These are phyloP conservation scores for Porites cylindrica DNA, from an alignment of 92 coral and sea anemone genomes.

Conservation along the genomic window DNA sequence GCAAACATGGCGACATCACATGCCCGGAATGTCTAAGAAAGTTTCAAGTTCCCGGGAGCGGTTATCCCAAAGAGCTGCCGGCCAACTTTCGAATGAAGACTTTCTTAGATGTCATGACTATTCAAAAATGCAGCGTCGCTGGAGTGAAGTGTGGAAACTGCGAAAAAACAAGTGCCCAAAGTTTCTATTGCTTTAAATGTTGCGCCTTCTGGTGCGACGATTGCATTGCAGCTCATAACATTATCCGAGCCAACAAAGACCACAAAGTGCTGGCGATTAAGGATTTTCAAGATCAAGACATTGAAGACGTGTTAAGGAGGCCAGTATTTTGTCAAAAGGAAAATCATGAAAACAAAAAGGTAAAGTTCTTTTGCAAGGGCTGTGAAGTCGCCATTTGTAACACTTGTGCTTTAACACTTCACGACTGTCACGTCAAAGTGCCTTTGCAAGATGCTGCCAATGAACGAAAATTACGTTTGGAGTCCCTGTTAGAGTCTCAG, in stretches of 20 bases:
- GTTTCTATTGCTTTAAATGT: no score
- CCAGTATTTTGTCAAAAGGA: conserved; percentile 13
- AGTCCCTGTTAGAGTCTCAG: not conserved
- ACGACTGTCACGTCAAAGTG: not conserved
- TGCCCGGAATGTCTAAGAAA: conserved; percentile 7
- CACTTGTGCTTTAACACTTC: not conserved
- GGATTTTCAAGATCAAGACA: conserved; percentile 25
- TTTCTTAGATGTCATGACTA: not conserved
- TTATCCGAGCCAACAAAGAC: no score
- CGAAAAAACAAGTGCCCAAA: no score
- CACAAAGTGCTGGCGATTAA: not conserved
- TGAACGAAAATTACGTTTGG: not conserved
- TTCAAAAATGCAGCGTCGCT: no score
- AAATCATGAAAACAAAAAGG: not conserved
- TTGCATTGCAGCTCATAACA: no score
- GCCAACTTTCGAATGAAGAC: conserved; percentile 52
- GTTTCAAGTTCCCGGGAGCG: not conserved
- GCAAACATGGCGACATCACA: not conserved
- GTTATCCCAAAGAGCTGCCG: conserved; percentile 36
- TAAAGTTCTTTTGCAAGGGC: conserved; percentile 1
- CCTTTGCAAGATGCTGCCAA: not conserved
- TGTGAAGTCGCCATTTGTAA: not conserved
- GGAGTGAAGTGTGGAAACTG: no score
- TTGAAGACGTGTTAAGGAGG: not conserved
- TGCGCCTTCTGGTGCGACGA: no score